Evolutionary conservation across 2,113 vertebrate species (phyloP).

Genomic region (Mugil cephalus): DNA sequence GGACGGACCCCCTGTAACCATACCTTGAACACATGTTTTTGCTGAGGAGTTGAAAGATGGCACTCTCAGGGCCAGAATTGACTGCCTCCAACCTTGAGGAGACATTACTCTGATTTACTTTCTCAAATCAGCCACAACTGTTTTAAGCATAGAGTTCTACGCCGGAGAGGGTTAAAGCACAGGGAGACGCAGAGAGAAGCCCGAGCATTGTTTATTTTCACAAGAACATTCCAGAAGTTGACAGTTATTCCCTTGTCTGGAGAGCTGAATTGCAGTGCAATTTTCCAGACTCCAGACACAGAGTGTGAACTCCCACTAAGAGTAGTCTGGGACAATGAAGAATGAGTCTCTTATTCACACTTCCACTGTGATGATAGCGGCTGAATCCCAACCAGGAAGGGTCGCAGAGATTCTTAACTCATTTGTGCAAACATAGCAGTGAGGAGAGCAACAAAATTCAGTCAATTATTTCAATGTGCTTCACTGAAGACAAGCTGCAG

Average conservation of each 20-base stretch:
- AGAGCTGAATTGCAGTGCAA: slow-evolving; percentile 60
- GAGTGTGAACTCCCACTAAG: slow-evolving; percentile 66
- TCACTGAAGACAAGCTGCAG: slow-evolving; percentile 15
- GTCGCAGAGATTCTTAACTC: slow-evolving; percentile 30
- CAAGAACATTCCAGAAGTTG: slow-evolving; percentile 82
- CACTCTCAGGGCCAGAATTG: slow-evolving; percentile 78
- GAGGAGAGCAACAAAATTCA: neutral
- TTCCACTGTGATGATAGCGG: slow-evolving; percentile 40
- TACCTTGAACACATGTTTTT: slow-evolving; percentile 84
- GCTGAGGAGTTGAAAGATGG: slow-evolving; percentile 85
- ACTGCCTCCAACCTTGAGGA: slow-evolving; percentile 76
- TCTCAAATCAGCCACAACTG: slow-evolving; percentile 61
- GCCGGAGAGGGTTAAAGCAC: slow-evolving; percentile 60
- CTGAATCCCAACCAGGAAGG: slow-evolving; percentile 18
- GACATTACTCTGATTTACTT: slow-evolving; percentile 82
- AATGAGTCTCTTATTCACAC: slow-evolving; percentile 71
- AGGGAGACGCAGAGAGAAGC: slow-evolving; percentile 51
- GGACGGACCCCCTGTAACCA: slow-evolving; percentile 72
- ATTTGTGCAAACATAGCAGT: slow-evolving; percentile 11
- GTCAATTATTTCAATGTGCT: slow-evolving; percentile 6
- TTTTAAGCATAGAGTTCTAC: slow-evolving; percentile 64
- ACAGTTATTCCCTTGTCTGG: slow-evolving; percentile 81
- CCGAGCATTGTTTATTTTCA: slow-evolving; percentile 83
- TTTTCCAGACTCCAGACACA: slow-evolving; percentile 79
- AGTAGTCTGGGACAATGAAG: slow-evolving; percentile 59